phyloP scores from a whole-genome alignment of 2,797 vertebrate genomes.

The Philypnodon macrostomus region DNA sequence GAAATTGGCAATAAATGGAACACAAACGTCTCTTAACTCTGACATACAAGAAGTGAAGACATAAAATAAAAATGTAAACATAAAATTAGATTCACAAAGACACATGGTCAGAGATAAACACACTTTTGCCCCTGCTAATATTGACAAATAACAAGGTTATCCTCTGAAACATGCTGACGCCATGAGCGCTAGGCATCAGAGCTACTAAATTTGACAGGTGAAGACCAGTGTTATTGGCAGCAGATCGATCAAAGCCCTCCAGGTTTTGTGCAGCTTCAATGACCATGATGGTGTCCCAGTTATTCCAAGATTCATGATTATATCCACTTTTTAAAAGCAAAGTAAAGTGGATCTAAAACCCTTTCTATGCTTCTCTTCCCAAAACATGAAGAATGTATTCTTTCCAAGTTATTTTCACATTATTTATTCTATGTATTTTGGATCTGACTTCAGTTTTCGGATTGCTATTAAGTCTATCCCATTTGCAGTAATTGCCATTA shows the following conservation, averaged over 20 bases:
- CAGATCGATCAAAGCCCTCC: conserved; percentile 57
- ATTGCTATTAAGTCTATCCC: too few species aligned
- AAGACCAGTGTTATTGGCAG: conserved; percentile 59
- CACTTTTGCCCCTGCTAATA: conserved; percentile 45
- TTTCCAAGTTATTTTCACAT: too few species aligned
- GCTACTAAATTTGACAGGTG: conserved; percentile 66
- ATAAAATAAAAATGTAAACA: too few species aligned
- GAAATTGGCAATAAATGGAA: conserved; percentile 26
- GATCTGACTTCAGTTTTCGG: too few species aligned
- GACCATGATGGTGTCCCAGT: conserved; percentile 15
- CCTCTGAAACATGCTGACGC: conserved; percentile 61
- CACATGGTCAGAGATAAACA: conserved; percentile 53
- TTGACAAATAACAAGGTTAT: conserved; percentile 75
- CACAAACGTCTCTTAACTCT: too few species aligned
- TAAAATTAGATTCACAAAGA: conserved; percentile 49
- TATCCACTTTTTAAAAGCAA: too few species aligned
- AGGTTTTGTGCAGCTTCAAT: conserved; percentile 32
- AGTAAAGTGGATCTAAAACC: background rate
- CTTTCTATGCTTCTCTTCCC: too few species aligned
- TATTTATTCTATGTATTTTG: too few species aligned
- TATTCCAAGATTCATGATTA: too few species aligned
- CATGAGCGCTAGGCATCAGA: conserved; percentile 38
- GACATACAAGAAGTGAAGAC: too few species aligned
- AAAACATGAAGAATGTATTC: too few species aligned
- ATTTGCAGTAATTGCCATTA: too few species aligned